Percentiles rank a stretch among this genome's conserved stretches.
Conservation (phyloP, 2,797 vertebrate genomes). For the Ciconia nigra region DNA sequence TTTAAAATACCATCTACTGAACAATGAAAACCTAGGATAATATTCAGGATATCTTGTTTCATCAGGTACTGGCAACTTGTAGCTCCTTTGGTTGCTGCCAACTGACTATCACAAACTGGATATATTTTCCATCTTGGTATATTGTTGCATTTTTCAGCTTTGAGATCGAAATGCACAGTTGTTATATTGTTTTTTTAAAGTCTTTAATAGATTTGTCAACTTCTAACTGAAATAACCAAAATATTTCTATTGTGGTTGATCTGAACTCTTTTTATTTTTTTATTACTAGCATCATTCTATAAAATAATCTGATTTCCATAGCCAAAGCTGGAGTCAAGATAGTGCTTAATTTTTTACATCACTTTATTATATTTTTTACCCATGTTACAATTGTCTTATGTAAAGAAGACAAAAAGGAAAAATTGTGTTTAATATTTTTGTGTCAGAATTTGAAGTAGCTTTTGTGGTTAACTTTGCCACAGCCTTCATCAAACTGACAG, state of each 20-base stretch:
- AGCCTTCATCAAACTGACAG: neutral
- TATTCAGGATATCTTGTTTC: neutral
- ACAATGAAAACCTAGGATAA: neutral
- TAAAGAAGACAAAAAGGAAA: neutral
- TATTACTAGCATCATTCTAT: neutral
- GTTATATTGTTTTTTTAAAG: neutral
- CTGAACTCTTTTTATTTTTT: neutral
- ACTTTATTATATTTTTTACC: neutral
- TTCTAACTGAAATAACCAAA: neutral
- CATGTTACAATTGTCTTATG: neutral
- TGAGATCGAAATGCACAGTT: neutral
- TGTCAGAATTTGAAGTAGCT: neutral
- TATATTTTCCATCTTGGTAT: neutral
- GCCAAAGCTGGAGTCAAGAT: neutral
- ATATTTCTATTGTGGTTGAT: neutral
- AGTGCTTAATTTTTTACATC: neutral
- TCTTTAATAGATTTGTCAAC: neutral
- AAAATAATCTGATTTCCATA: neutral
- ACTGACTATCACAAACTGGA: neutral
- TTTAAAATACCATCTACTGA: neutral
- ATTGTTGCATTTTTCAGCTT: neutral
- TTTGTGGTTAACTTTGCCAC: neutral
- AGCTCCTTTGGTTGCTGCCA: neutral
- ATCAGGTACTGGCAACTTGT: neutral
- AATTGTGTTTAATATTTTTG: neutral